Evolutionary conservation across 1,140 invertebrate genomes (phyloP), one percentile per base, ranked within the genome.

Genomic region (Contarinia nasturtii): DNA sequence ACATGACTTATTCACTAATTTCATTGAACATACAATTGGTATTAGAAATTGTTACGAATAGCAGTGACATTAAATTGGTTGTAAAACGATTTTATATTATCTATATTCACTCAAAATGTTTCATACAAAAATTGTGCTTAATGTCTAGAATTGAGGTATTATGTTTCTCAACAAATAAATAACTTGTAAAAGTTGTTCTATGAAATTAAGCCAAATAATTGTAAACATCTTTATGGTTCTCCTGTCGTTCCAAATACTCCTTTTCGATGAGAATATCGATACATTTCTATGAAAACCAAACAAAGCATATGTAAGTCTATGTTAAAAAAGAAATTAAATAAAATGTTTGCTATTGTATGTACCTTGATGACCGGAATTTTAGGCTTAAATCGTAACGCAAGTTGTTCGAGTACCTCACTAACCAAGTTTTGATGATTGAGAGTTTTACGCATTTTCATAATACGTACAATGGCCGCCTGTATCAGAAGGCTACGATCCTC

Each of bases 231-330:
- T 95, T 96, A 63, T 95, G 86, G 45, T 87, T 89, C 59, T 96
- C 92, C 49, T 86, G 88, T 61, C 95, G 79, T 61, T 97, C 92
- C 57, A 99, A 64, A 69, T 98, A 98, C 66, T 98, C 95, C 66
- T 99, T 99, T 68, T 98, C 95, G 58, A 99, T 98, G 55, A 99
- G 74, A 60, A 97, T 95, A 70, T 98, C 95, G 71, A 98, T 98
- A 74, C 93, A 98, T 83, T 97, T 95, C 87, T 90, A n/a, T n/a
- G n/a, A 33, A 52, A 45, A 48, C 18, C 20, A 48, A 22, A 44
- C 18, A 45, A 50, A 49, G 44, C 8, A 0, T 19, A 12, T 51
- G 7, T n/a, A 50, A n/a, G 20, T 42, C 45, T 47, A 19, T 45
- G 40, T n/a, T n/a, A n/a, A n/a, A n/a, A n/a, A n/a, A n/a, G n/a